phyloP scores from a whole-genome alignment of 2,113 vertebrate genomes.

The Excalfactoria chinensis region DNA sequence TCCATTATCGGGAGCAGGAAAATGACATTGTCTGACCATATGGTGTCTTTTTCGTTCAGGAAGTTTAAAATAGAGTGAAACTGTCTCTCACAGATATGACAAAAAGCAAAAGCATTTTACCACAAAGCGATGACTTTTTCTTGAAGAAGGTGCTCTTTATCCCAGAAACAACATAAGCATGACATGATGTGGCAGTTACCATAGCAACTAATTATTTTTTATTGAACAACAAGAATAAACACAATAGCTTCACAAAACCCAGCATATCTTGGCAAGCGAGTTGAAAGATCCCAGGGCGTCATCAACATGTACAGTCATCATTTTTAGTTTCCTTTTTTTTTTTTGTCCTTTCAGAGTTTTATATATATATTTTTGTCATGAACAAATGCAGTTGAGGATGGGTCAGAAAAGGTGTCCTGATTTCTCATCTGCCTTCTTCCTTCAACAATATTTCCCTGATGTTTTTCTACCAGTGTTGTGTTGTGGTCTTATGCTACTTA shows the following conservation, averaged over 20 bases:
- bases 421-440: neutral
- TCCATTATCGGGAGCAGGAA: neutral
- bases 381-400: neutral
- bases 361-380: neutral
- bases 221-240: conserved; percentile 67
- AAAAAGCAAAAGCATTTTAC: conserved; percentile 43
- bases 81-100: neutral
- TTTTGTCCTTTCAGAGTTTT: neutral
- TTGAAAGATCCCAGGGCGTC: conserved; percentile 63
- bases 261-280: conserved; percentile 52
- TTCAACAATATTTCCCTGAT: neutral
- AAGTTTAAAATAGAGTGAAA: conserved; percentile 52
- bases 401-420: neutral
- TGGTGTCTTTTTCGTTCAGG: neutral
- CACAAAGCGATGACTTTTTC: conserved; percentile 35
- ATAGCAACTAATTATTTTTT: conserved; percentile 71
- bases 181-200: conserved; percentile 66
- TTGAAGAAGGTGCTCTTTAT: conserved; percentile 61
- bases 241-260: conserved; percentile 58
- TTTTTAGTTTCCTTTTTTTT: neutral
- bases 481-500: neutral
- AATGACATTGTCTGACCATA: neutral
- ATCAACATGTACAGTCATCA: conserved; percentile 21
- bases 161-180: conserved; percentile 61
- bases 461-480: neutral